Evolutionary conservation across 2,888 invertebrate genomes (phyloP).

Genomic region (Gari tellinella): DNA sequence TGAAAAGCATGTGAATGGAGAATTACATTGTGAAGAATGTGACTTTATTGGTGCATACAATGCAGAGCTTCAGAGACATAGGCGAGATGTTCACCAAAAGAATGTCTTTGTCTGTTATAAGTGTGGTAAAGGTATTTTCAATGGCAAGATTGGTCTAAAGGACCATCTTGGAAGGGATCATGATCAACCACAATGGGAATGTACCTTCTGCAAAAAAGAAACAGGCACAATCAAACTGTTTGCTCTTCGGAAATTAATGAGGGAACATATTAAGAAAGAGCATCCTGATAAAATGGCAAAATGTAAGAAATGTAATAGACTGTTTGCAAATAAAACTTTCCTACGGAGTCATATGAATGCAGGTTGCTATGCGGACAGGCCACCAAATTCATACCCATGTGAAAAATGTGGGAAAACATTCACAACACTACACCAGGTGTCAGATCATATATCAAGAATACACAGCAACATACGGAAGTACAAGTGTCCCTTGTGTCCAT

Average conservation of each 20-base stretch:
- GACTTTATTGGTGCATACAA: neutral
- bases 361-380: conserved; percentile 20
- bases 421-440: conserved; percentile 32
- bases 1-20: conserved; percentile 22
- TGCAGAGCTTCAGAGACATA: conserved; percentile 2
- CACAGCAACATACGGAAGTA: conserved; percentile 50
- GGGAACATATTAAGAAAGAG: conserved; percentile 21
- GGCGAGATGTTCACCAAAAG: conserved; percentile 4
- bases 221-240: conserved; percentile 6
- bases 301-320: conserved; percentile 22
- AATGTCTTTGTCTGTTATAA: neutral
- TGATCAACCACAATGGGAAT: conserved; percentile 34
- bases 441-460: conserved; percentile 39
- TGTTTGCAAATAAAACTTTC: conserved; percentile 22
- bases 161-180: conserved; percentile 50
- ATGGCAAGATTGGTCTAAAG: conserved; percentile 21
- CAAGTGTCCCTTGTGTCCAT: conserved; percentile 56
- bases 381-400: conserved; percentile 19
- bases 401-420: conserved; percentile 50
- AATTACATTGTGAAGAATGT: conserved; percentile 17
- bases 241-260: conserved; percentile 11
- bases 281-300: conserved; percentile 28
- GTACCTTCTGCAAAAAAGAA: conserved; percentile 30
- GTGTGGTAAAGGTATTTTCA: neutral
- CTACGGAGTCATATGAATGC: conserved; percentile 14